Evolutionary conservation across 2,888 invertebrate species (phyloP), one percentile per base, ranked within the genome.

Genomic region (Pachymerium ferrugineum): DNA sequence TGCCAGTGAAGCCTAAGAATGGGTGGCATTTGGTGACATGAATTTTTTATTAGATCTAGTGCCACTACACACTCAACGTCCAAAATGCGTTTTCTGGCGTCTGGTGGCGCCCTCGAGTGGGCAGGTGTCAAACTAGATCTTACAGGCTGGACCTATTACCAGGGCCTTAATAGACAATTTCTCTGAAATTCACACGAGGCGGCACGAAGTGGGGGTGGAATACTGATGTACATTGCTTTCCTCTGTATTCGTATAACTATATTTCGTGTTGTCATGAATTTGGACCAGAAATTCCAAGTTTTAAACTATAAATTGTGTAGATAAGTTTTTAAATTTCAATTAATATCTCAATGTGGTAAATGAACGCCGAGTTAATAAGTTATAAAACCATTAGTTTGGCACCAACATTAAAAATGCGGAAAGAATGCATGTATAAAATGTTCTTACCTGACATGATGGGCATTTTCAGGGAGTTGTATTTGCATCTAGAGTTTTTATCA

Each of bases 1-100:
- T 47, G 47, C 19, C 19, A 22, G 16, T 47, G 47, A 47, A 47
- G 47, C 47, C 47, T 47, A 47, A 47, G 47, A 47, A 47, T 47
- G 19, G 47, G 47, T 22, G 47, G 47, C 47, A 47, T 47, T 47
- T 47, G 47, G 47, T 47, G 47, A 47, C 47, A 47, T 47, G 47
- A 47, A 47, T 47, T 47, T 47, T 47, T 47, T 47, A 47, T 47
- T 47, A 47, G 47, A 47, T 47, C 47, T 47, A 10, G 16, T 16
- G 22, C 19, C 19, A 47, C 47, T n/a, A 47, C 47, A 10, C 47
- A 16, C 47, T 47, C n/a, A n/a, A n/a, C n/a, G n/a, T 47, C 19
- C 3, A 16, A 47, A 47, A 47, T 47, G 47, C 47, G 22, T 16
- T n/a, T 47, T 47, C 47, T 16, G 19, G 47, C 16, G 22, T 47